Base-by-base conservation (phyloP, 2,797 vertebrate genomes). In the Neosilurus mollespiculum region DNA sequence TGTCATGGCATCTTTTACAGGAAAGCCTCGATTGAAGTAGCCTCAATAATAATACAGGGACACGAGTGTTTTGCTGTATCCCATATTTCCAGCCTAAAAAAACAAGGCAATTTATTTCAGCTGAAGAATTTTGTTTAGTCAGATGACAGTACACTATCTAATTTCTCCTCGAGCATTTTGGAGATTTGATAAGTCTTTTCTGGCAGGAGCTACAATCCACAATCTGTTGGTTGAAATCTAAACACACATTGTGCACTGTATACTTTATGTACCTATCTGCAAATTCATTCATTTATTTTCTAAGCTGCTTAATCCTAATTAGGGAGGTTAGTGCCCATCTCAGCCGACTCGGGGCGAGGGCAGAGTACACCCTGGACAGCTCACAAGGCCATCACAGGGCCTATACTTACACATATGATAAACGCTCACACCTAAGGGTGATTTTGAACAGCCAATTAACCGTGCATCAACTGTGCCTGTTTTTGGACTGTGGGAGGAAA, bases 51-150 rank as follows among this genome's bases (percentile, higher is more conserved):
- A 53, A 30, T 12, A 24, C 49, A 4, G 8, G 12, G 20, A 34
- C 16, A 9, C 3, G 43, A 65, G 15, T 49, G 34, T 10, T 78
- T 62, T 9, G 2, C 30, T 30, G 22, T 11, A 49, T 12, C 22
- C 53, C 34, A 11, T 59, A 76, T 67, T 67, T 49, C 18, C 53
- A 69, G 24, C 15, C 24, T 56, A n/a, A n/a, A 67, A 71, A 20
- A 37, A 82, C 9, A 43, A 49, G n/a, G 18, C n/a, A 56, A 14
- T 64, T 51, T 81, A 61, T 77, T 61, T 20, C 43, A 59, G 14
- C 51, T 54, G 59, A 65, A 30, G 26, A 56, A 75, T 64, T 54
- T n/a, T 53, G 59, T 61, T 82, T 76, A 24, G 56, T 76, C 56
- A 76, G 54, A 22, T 11, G 54, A 58, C 54, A 56, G 3, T 20